phyloP scores from a whole-genome alignment of 2,888 invertebrate genomes.

The Salticus scenicus region DNA sequence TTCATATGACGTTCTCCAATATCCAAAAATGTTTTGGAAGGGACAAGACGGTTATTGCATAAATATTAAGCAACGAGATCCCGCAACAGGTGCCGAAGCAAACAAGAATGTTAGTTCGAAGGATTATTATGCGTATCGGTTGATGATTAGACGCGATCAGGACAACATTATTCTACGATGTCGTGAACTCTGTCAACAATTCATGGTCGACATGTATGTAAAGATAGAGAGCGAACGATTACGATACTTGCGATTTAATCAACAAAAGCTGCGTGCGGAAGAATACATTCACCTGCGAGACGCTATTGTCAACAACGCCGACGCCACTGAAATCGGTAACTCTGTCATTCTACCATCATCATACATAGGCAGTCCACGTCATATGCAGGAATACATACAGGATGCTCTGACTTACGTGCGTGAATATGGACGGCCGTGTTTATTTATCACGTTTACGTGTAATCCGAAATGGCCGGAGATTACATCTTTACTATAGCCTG shows the following conservation, averaged over 20 bases:
- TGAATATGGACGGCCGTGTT: constrained; percentile 72
- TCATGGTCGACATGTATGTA: constrained; percentile 71
- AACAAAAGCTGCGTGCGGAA: constrained; percentile 25
- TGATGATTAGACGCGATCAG: too few relatives aligned
- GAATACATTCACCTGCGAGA: constrained; percentile 4
- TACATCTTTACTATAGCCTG: background rate
- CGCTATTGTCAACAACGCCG: constrained; percentile 23
- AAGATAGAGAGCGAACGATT: constrained; percentile 71
- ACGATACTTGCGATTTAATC: constrained; percentile 24
- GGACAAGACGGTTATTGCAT: too few relatives aligned
- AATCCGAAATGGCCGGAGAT: constrained; percentile 74
- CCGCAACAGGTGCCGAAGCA: too few relatives aligned
- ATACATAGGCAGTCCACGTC: constrained; percentile 7
- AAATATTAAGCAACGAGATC: too few relatives aligned
- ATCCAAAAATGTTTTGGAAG: too few relatives aligned
- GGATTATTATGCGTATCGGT: too few relatives aligned
- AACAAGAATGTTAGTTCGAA: too few relatives aligned
- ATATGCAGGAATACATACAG: constrained; percentile 72
- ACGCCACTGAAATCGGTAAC: constrained; percentile 34
- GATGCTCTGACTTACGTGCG: constrained; percentile 73
- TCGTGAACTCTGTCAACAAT: too few relatives aligned
- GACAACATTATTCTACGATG: too few relatives aligned
- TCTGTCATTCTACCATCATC: constrained; percentile 19
- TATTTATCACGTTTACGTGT: constrained; percentile 74
- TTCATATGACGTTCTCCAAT: too few relatives aligned